A percentile compares a stretch with the other conserved stretches of the same genome.
Conservation (phyloP, 2,888 invertebrate genomes). For the Chymomyza caudatula region DNA sequence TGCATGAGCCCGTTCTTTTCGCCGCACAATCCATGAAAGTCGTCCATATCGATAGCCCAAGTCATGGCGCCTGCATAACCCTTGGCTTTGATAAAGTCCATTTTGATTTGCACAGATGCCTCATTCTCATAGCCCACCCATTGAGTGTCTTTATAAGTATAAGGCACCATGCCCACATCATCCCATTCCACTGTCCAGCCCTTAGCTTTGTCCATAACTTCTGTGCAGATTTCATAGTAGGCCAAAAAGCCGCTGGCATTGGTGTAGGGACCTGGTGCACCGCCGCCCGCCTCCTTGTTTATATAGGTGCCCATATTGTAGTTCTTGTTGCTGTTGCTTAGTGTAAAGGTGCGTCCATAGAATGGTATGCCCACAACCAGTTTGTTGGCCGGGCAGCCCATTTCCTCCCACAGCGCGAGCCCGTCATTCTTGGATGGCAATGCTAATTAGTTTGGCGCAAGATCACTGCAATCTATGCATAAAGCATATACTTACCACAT, state of each 20-base stretch:
- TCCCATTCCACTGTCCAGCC: slow-evolving; percentile 93
- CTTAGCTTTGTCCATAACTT: slow-evolving; percentile 83
- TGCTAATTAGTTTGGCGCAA: slow-evolving; percentile 16
- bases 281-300: slow-evolving; percentile 93
- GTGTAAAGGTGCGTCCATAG: slow-evolving; percentile 91
- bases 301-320: slow-evolving; percentile 91
- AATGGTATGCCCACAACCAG: slow-evolving; percentile 93
- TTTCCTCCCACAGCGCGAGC: slow-evolving; percentile 90
- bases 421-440: slow-evolving; percentile 86
- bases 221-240: slow-evolving; percentile 91
- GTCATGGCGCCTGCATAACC: slow-evolving; percentile 94
- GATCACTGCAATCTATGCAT: background rate
- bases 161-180: slow-evolving; percentile 89
- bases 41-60: slow-evolving; percentile 94
- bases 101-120: slow-evolving; percentile 90
- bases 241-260: slow-evolving; percentile 92
- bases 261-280: slow-evolving; percentile 90
- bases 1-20: slow-evolving; percentile 86
- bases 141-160: slow-evolving; percentile 90
- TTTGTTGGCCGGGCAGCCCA: slow-evolving; percentile 92
- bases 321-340: slow-evolving; percentile 89
- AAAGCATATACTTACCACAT: slow-evolving; percentile 85
- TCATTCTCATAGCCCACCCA: slow-evolving; percentile 90
- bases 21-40: slow-evolving; percentile 90
- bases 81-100: slow-evolving; percentile 90